These are phyloP conservation scores for Calidris pygmaea DNA, from an alignment of 2,113 vertebrate species.

Conservation along the genomic window DNA sequence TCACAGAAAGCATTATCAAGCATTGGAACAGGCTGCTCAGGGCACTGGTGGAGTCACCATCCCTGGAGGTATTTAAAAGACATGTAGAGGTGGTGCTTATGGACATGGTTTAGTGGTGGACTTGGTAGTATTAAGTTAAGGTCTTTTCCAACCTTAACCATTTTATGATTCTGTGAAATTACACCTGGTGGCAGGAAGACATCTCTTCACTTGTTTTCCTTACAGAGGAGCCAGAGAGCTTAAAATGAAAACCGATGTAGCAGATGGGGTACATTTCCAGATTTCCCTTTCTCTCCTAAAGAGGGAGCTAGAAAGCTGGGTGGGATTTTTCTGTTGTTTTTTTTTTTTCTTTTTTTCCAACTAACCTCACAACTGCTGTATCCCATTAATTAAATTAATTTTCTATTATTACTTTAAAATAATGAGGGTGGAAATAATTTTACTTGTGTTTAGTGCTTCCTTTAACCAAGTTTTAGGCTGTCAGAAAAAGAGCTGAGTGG, in stretches of 20 bases:
- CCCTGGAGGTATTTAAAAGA: background rate
- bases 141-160: background rate
- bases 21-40: background rate
- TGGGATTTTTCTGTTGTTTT: no score
- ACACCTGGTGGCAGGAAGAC: background rate
- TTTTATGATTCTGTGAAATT: background rate
- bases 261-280: background rate
- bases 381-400: background rate
- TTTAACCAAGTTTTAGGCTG: background rate
- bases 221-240: constrained; percentile 14
- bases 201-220: background rate
- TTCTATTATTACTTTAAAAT: background rate
- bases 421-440: background rate
- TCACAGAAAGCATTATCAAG: background rate
- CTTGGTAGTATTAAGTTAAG: background rate
- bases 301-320: background rate
- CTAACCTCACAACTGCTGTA: background rate
- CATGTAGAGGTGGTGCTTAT: background rate
- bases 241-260: background rate
- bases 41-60: background rate
- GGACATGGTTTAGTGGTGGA: background rate
- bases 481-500: background rate
- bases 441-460: background rate
- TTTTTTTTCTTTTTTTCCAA: background rate
- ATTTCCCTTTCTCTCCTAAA: background rate